Percentiles rank a stretch among this genome's conserved stretches.
phyloP scores from a whole-genome alignment of 2,888 invertebrate species.

The Drosophila paramelanica region DNA sequence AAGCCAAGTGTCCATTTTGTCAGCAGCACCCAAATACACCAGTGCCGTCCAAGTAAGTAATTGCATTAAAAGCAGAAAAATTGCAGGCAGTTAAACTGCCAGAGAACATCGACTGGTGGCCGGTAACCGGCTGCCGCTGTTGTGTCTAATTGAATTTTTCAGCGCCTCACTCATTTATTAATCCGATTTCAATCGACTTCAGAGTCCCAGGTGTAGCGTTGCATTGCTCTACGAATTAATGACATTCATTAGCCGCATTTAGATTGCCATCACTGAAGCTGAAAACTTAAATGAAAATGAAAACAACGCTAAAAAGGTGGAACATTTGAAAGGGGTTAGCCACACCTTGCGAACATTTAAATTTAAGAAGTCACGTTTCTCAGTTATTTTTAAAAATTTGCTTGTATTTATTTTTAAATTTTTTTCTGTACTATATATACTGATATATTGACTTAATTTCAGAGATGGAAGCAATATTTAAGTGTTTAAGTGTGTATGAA shows the following conservation, averaged over 20 bases:
- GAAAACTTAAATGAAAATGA: slow-evolving; percentile 29
- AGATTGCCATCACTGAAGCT: slow-evolving; percentile 60
- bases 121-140: slow-evolving; percentile 17
- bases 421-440: too few relatives aligned
- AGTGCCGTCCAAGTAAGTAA: slow-evolving; percentile 50
- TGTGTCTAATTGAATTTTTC: slow-evolving; percentile 77
- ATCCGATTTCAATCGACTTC: slow-evolving; percentile 79
- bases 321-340: not conserved
- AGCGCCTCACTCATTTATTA: slow-evolving; percentile 76
- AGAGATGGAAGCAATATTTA: too few relatives aligned
- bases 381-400: not conserved
- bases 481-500: too few relatives aligned
- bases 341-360: not conserved
- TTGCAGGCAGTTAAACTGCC: slow-evolving; percentile 64
- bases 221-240: slow-evolving; percentile 69
- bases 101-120: not conserved
- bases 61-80: slow-evolving; percentile 70
- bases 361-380: too few relatives aligned
- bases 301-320: slow-evolving; percentile 3
- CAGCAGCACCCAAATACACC: slow-evolving; percentile 30
- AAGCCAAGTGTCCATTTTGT: slow-evolving; percentile 56
- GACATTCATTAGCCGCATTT: slow-evolving; percentile 77
- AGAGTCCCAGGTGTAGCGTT: slow-evolving; percentile 39
- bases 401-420: not conserved
- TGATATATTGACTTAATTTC: too few relatives aligned